Evolutionary conservation across 2,888 invertebrate genomes (phyloP).

Genomic region (Acleris holmiana): DNA sequence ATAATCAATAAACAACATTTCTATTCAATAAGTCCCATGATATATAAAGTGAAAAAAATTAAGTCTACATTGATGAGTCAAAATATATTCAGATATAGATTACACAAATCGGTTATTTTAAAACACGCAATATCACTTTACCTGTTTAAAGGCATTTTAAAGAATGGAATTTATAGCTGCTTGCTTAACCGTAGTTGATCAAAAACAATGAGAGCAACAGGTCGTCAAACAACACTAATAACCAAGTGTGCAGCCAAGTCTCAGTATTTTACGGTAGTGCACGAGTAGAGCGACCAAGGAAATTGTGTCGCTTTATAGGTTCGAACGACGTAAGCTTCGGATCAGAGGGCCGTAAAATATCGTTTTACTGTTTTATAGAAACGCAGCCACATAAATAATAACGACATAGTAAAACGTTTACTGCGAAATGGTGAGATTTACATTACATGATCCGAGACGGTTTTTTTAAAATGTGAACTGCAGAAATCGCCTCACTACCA

Average conservation of each 20-base stretch:
- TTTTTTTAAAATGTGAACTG: constrained; percentile 1
- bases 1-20: no score
- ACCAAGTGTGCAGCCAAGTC: not conserved
- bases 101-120: no score
- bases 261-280: constrained; percentile 13
- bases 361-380: constrained; percentile 37
- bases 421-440: constrained; percentile 35
- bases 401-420: constrained; percentile 41
- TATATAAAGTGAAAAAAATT: no score
- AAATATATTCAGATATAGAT: no score
- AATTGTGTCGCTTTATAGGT: constrained; percentile 37
- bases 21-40: no score
- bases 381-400: constrained; percentile 41
- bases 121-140: no score
- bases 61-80: no score
- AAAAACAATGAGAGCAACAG: not conserved
- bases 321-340: constrained; percentile 21
- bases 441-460: constrained; percentile 15
- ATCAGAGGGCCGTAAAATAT: constrained; percentile 33
- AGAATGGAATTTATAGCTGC: no score
- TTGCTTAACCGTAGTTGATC: no score
- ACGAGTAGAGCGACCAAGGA: constrained; percentile 11
- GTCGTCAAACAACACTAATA: constrained; percentile 5
- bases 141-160: no score
- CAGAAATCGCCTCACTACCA: no score